Base-by-base conservation (phyloP, 2,888 invertebrate genomes). In the Harpalus rufipes region DNA sequence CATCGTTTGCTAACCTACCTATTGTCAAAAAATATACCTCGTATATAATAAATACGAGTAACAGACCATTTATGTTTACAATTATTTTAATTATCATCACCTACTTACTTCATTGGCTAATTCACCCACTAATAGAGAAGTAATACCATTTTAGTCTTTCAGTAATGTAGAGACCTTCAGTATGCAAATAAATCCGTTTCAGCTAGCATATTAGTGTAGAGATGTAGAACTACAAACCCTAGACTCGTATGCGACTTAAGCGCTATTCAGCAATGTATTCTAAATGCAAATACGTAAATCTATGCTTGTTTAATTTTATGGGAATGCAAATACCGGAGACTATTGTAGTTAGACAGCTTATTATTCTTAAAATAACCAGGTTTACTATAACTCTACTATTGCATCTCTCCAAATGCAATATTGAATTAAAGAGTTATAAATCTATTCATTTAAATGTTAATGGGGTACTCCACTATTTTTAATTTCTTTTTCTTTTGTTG, bases 261-360 rank as follows among this genome's bases (percentile, higher is more conserved):
- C 39, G 68, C 39, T 68, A 68, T 68, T 68, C 14, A 14, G 39
- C 39, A 39, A 32, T 68, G 39, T 68, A 0, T n/a, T 68, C 39
- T 68, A 68, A 32, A 68, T 68, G 68, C 68, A 68, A 68, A 68
- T 68, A 68, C 32, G 68, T 39, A 68, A 68, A 68, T 68, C 68
- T 68, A 39, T 68, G 68, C 68, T 68, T 68, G 68, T 68, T 68
- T 68, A 68, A 68, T 68, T 68, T 68, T 68, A 68, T 68, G 68
- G 14, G 68, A 68, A 68, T 68, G 68, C 68, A 68, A 68, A 68
- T 68, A 68, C 39, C 68, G 10, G 21, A 7, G 4, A 59, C 10
- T 68, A 68, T 39, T 68, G 39, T 41, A 68, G n/a, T 68, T 32
- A 68, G 7, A 68, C 25, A 21, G 21, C 63, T 25, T 25, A 10